Evolutionary conservation across 2,113 vertebrate genomes (phyloP).

Genomic region (Nettapus auritus): DNA sequence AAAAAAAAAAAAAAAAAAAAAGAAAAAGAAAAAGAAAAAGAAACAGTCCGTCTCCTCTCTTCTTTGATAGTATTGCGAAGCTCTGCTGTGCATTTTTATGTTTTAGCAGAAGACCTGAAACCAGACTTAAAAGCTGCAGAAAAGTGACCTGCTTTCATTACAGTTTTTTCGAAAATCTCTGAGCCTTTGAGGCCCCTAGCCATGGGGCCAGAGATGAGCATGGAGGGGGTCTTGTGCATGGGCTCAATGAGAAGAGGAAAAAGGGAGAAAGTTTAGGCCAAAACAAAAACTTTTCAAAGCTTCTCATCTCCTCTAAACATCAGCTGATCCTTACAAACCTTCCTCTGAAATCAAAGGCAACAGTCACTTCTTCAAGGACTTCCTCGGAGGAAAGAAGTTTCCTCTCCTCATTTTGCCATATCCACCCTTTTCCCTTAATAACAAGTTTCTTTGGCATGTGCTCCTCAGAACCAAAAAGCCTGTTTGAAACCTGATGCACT

Average conservation of each 20-base stretch:
- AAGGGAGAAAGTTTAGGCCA: background rate
- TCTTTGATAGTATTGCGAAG: background rate
- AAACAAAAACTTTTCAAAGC: background rate
- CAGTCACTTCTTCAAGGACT: background rate
- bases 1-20: too few relatives aligned
- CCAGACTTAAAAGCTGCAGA: background rate
- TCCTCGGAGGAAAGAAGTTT: background rate
- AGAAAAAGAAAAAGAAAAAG: too few relatives aligned
- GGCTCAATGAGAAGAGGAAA: background rate
- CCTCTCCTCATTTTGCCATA: background rate
- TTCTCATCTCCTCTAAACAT: background rate
- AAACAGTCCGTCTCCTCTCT: background rate
- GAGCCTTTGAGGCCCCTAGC: background rate
- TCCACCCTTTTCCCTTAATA: background rate
- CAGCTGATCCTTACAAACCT: background rate
- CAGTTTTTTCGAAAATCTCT: background rate
- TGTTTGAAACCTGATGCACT: background rate
- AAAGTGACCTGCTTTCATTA: background rate
- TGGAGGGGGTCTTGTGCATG: background rate
- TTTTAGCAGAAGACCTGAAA: background rate
- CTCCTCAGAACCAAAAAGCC: background rate
- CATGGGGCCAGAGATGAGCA: background rate
- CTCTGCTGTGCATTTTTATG: background rate
- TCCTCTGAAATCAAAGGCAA: background rate
- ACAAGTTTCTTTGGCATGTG: background rate